Evolutionary conservation across 37 sponge, comb jelly and placozoan species (phyloP), one percentile per base, ranked within the genome.

Genomic region (Cliona cf. orientalis): DNA sequence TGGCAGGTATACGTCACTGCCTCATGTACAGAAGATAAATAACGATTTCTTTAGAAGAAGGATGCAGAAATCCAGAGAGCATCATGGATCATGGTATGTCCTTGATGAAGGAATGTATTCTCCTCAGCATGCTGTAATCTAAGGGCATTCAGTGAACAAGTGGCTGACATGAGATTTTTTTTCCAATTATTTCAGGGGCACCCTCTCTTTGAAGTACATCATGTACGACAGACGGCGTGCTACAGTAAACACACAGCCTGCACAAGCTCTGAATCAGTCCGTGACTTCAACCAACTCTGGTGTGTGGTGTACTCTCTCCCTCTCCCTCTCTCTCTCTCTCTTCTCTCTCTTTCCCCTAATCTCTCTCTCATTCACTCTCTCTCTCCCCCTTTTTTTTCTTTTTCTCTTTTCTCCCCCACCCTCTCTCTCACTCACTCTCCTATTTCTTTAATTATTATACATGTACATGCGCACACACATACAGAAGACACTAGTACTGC

Each of bases 11-110:
- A 39, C 33, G 11, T 3, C 35, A 1, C 49, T 72, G 4, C 56
- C 73, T 32, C 73, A 72, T 49, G 73, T 72, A 21, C 31, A 36
- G 9, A 12, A 46, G 36, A 72, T 72, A 56, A n/a, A 53, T 12
- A 28, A 25, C 3, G 73, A 72, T 3, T 72, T 72, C 46, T 5
- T 6, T 22, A 32, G 40, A 19, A 67, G 36, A 40, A 67, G 69
- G 4, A 21, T 67, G 3, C 12, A 7, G 5, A 67, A 31, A 7
- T 21, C 69, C 40, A 32, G 69, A 17, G 69, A 67, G 38, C 34
- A 31, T 19, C 39, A 67, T 5, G 9, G 36, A 9, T 37, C 69
- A 5, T 67, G 69, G 69, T 67, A 17, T 37, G 69, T 67, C 39
- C 6, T 5, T 34, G 11, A 9, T 6, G 55, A n/a, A n/a, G n/a